Evolutionary conservation across 2,113 vertebrate genomes (phyloP), one percentile per base, ranked within the genome.

Genomic region (Patagioenas fasciata): DNA sequence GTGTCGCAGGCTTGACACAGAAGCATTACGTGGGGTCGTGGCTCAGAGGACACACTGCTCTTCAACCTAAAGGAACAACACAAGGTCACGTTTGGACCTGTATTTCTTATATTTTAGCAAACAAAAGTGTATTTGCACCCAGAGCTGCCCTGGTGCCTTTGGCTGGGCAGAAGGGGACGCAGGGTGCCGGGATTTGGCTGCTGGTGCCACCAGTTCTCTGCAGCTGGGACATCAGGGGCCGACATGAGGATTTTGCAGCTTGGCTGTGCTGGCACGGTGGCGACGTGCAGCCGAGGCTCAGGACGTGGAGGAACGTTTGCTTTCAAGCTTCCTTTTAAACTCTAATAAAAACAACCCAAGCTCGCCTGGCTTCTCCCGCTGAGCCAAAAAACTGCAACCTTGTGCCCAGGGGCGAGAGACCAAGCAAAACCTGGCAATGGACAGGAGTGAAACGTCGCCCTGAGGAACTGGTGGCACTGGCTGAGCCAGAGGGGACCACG

Each of bases 21-120:
- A 42, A 83, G 15, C 36, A 2, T 26, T 11, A 24, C 1, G 0
- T 0, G 1, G 50, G 21, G 29, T 15, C 48, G 16, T 14, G 61
- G 58, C 29, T 81, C 31, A 5, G 40, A 28, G n/a, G 10, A 24
- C 15, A 16, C 20, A 2, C 6, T 6, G 44, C 20, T 58, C 36
- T n/a, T 42, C 13, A 36, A 34, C 40, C 29, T 44, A 19, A 8
- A 57, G 36, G 29, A 50, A 28, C 54, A 40, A 18, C 8, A 5
- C 1, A 3, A 44, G 40, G 34, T 38, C 60, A 44, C 1, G 34
- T 25, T 6, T 6, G 25, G 29, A 38, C 21, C 32, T 69, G 38
- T 47, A 62, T 26, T 34, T 20, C 47, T 69, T 40, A 6, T 8
- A 34, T 58, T 69, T n/a, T 60, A 62, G 29, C 71, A 53, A 24